Conservation (phyloP, 2,797 vertebrate genomes). For the Alauda arvensis region DNA sequence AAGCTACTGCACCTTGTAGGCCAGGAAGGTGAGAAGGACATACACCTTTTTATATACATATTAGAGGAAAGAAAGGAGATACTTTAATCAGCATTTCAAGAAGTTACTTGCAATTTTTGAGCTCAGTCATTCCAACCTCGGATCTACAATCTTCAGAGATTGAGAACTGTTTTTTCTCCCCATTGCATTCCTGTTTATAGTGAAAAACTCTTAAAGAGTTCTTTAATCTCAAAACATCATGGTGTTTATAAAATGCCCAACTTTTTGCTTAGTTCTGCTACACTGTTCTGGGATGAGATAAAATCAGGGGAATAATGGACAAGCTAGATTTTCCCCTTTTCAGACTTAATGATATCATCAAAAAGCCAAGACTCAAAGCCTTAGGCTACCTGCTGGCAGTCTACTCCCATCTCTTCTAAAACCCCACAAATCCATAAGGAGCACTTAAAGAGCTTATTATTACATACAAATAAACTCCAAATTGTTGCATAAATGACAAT, state of each 20-base stretch:
- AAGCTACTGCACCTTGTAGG: neutral
- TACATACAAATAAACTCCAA: constrained; percentile 3
- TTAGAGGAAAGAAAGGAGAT: neutral
- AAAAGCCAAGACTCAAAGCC: neutral
- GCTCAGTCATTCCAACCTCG: neutral
- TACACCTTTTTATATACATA: neutral
- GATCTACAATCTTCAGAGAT: neutral
- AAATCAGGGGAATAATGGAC: neutral
- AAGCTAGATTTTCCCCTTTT: neutral
- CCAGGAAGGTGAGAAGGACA: neutral
- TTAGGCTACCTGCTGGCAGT: neutral
- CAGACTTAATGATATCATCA: neutral
- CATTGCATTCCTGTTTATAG: neutral
- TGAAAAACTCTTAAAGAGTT: neutral
- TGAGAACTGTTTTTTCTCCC: neutral
- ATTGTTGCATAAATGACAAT: constrained; percentile 37
- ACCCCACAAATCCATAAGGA: neutral
- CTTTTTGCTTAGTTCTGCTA: neutral
- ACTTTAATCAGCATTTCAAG: neutral
- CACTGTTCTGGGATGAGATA: neutral
- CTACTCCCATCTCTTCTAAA: neutral
- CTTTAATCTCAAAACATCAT: neutral
- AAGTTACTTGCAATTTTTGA: neutral
- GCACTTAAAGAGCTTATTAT: constrained; percentile 1
- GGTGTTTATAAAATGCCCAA: neutral